Base-by-base conservation (phyloP, 2,797 vertebrate species). In the Cossypha niveicapilla region DNA sequence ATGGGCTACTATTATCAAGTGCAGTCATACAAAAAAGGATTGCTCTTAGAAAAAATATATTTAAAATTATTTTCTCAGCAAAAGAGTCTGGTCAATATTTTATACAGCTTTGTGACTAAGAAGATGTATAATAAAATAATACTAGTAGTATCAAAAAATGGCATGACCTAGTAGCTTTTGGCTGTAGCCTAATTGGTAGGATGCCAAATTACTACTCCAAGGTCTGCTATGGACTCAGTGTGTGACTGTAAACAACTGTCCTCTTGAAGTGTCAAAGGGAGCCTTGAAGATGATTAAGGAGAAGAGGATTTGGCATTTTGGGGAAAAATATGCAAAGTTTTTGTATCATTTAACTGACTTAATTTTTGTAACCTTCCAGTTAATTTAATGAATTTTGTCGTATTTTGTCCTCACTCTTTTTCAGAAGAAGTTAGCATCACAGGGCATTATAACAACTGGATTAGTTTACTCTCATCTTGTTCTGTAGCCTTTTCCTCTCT, bases 341-440 rank as follows among this genome's bases (percentile, higher is more conserved):
- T 44, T 88, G 57, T 53, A 60, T 51, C 11, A 66, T 70, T 92
- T 83, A 61, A 58, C 45, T 70, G 47, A 62, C 56, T 90, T 77
- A 0, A 27, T 62, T 80, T 88, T 68, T 76, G 11, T 30, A 42
- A 65, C 4, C 9, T 61, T 78, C 71, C 45, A 21, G 18, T 9
- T 61, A 21, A 68, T 37, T 79, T 62, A 70, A 73, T n/a, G 3
- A 35, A 66, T 66, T 83, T 71, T 58, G 14, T 68, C 9, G 2
- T 61, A 57, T 62, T 68, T 90, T 53, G 19, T 50, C 23, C 61
- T 77, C 14, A 14, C 2, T 34, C 9, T 71, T 86, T 79, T 66
- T 63, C 50, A 75, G 53, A 66, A 90, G 14, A 57, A 83, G 10
- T 53, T 56, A 80, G 32, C 16, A 79, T 60, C n/a, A 41, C 8